phyloP scores from a whole-genome alignment of 1,140 invertebrate genomes.

The Cecropterus lyciades region DNA sequence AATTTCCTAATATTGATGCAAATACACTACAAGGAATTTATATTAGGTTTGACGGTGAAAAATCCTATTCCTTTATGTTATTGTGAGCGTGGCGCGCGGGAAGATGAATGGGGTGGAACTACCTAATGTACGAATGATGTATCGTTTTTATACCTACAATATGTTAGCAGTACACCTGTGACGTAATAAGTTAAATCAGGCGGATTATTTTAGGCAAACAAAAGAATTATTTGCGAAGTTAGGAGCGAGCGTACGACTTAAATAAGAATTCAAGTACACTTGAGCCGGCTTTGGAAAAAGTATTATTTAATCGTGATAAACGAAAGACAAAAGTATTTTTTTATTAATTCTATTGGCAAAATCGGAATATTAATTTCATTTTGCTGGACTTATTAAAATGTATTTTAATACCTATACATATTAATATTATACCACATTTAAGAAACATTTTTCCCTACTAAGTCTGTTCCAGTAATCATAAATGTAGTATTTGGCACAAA shows the following conservation, averaged over 20 bases:
- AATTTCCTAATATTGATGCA: constrained; percentile 31
- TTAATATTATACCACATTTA: too few relatives aligned
- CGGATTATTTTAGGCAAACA: background rate
- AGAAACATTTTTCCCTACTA: too few relatives aligned
- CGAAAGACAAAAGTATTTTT: background rate
- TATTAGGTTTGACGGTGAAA: constrained; percentile 25
- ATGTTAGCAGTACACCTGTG: constrained; percentile 1
- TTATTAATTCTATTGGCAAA: background rate
- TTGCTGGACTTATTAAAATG: too few relatives aligned
- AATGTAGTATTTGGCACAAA: too few relatives aligned
- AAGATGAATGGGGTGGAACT: constrained; percentile 22
- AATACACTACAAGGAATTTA: constrained; percentile 33
- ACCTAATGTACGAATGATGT: constrained; percentile 22
- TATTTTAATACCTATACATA: too few relatives aligned
- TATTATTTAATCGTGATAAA: background rate
- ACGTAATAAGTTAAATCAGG: background rate
- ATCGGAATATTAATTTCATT: background rate
- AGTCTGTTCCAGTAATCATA: too few relatives aligned
- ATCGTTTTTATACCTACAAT: constrained; percentile 12
- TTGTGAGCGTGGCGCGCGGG: constrained; percentile 4
- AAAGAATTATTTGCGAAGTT: background rate
- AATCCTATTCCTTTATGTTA: constrained; percentile 21
- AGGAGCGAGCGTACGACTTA: background rate
- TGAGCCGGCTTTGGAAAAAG: background rate
- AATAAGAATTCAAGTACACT: background rate